Conservation (phyloP, 1,140 invertebrate species). For the Oryctes rhinoceros region DNA sequence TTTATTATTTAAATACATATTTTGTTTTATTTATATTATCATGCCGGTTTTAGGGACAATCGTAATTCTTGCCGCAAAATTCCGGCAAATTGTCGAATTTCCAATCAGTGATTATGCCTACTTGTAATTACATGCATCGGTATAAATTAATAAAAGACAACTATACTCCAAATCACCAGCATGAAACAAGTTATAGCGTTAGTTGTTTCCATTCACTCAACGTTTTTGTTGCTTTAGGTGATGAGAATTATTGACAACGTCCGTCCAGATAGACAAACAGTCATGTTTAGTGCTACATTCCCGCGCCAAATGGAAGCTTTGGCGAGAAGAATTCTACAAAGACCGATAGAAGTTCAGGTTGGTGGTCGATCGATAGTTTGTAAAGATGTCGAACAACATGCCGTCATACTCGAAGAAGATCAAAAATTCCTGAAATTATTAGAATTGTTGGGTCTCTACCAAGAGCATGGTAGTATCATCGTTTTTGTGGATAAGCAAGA, state of each 20-base stretch:
- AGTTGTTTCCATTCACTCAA: too few species aligned
- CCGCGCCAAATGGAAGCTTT: constrained; percentile 99
- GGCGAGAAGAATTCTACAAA: constrained; percentile 90
- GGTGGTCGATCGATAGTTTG: constrained; percentile 97
- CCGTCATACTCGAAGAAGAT: constrained; percentile 93
- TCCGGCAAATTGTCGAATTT: too few species aligned
- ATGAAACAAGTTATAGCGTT: too few species aligned
- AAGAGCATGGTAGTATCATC: constrained; percentile 91
- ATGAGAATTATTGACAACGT: constrained; percentile 98
- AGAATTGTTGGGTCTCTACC: constrained; percentile 94
- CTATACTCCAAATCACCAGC: too few species aligned
- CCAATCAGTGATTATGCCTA: too few species aligned
- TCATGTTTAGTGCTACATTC: constrained; percentile 99
- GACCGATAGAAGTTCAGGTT: constrained; percentile 98
- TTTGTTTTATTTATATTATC: too few species aligned
- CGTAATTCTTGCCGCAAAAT: too few species aligned
- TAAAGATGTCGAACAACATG: constrained; percentile 97
- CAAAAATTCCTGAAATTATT: constrained; percentile 98
- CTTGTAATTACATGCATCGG: too few species aligned
- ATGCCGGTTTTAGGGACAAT: too few species aligned
- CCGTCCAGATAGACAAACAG: constrained; percentile 95
- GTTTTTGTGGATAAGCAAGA: constrained; percentile 99
- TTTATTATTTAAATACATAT: too few species aligned
- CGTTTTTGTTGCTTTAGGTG: constrained; percentile 65
- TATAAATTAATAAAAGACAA: too few species aligned